Evolutionary conservation across 2,888 invertebrate species (phyloP).

Genomic region (Mayetiola destructor): DNA sequence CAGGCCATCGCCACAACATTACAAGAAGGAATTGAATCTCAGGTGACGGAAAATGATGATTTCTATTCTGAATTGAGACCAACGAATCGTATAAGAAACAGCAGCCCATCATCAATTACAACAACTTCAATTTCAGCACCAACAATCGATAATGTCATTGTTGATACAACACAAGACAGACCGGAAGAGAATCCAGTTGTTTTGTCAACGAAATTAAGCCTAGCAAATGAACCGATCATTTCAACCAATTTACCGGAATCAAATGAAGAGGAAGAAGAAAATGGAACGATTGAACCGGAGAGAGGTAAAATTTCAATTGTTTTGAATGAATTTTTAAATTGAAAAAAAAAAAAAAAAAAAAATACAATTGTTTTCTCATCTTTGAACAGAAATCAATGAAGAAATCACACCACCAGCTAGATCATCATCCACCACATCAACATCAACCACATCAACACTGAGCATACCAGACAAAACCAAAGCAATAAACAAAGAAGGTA

Average conservation of each 20-base stretch:
- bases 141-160: neutral
- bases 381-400: too few species aligned
- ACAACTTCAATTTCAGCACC: neutral
- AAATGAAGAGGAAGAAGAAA: neutral
- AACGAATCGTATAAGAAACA: neutral
- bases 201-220: neutral
- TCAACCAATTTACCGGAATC: constrained; percentile 5
- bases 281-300: neutral
- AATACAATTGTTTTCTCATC: too few species aligned
- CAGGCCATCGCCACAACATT: neutral
- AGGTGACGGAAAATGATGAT: neutral
- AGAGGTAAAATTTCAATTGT: too few species aligned
- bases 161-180: neutral
- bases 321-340: too few species aligned
- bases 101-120: neutral
- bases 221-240: neutral
- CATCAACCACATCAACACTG: neutral
- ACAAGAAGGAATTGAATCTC: neutral
- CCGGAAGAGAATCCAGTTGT: neutral
- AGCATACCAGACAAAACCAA: neutral
- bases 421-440: neutral
- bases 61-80: neutral
- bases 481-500: neutral
- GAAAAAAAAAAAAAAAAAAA: too few species aligned
- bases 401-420: constrained; percentile 7